Base-by-base conservation (phyloP, 23 tunicate species). In the Oikopleura albicans region DNA sequence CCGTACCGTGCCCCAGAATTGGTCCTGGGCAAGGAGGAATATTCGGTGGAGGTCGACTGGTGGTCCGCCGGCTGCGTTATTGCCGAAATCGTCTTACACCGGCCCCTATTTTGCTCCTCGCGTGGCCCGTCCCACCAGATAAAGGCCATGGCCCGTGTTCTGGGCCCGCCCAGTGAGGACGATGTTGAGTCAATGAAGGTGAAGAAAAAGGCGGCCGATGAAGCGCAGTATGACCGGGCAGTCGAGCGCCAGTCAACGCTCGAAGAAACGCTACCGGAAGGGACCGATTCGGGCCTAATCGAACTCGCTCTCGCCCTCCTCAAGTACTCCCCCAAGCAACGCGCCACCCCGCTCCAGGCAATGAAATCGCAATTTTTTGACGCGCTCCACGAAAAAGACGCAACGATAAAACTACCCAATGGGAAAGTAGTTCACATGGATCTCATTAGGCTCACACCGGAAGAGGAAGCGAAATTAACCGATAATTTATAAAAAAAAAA, bases 41-140 rank as follows among this genome's bases (percentile, higher is more conserved):
- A 71, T 71, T 71, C 79, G 37, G 79, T 71, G 37, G 79, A 71
- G 79, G 79, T 71, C 79, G 79, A 71, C 31, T 71, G 79, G 79
- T 71, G 79, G 79, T 71, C 79, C 4, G 79, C 79, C 4, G 79
- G 79, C 36, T 71, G 79, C 31, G 79, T 71, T 12, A 71, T 71
- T 29, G 79, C 79, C 4, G 79, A 71, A 31, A 71, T 71, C 37
- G 79, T 71, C 36, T 37, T 71, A 2, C 79, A 71, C 35, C 33
- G 79, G 37, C 79, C 79, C 4, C 35, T 71, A 27, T 71, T 71
- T 71, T 71, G 79, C 35, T 71, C 79, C 35, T 71, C 79, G 4
- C 79, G 79, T 12, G 79, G 79, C 37, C 79, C 79, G 35, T 2
- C 36, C 4, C 79, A 71, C 37, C 79, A 71, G 37, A 71, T 71